Conservation (phyloP, 2,797 vertebrate species). For the Lepidocolaptes lacrymiger region DNA sequence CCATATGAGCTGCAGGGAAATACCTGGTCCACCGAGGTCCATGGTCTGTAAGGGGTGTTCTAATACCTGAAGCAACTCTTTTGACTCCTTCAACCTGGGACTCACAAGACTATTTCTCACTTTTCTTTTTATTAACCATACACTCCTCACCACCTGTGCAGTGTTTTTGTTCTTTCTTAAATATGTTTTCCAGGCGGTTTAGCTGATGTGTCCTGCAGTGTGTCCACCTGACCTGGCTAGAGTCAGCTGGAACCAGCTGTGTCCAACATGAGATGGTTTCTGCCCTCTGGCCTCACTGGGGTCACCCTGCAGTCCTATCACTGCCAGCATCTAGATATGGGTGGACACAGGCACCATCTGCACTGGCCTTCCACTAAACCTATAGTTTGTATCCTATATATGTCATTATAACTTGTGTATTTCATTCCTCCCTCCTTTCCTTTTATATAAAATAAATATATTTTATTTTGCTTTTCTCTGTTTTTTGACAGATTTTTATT, state of each 20-base stretch:
- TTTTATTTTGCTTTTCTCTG: background rate
- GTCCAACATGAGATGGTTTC: fast-evolving
- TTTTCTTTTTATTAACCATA: fast-evolving
- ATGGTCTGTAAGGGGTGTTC: background rate
- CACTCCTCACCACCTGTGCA: background rate
- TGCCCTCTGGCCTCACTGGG: background rate
- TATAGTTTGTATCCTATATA: too few relatives aligned
- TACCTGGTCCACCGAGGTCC: fast-evolving
- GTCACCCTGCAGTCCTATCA: background rate
- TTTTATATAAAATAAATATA: too few relatives aligned
- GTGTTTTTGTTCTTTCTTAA: background rate
- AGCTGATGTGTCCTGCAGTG: background rate
- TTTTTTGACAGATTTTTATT: background rate
- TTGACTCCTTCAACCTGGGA: background rate
- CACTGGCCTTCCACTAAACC: background rate
- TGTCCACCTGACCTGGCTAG: background rate
- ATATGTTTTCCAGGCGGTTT: background rate
- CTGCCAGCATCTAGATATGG: fast-evolving
- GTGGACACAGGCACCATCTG: fast-evolving
- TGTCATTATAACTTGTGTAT: too few relatives aligned
- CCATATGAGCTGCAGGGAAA: background rate
- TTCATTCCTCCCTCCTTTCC: background rate
- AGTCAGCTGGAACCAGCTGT: background rate
- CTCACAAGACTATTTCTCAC: fast-evolving
- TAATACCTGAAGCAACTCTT: background rate